phyloP scores from a whole-genome alignment of 2,113 vertebrate species.

The Ochotona princeps region DNA sequence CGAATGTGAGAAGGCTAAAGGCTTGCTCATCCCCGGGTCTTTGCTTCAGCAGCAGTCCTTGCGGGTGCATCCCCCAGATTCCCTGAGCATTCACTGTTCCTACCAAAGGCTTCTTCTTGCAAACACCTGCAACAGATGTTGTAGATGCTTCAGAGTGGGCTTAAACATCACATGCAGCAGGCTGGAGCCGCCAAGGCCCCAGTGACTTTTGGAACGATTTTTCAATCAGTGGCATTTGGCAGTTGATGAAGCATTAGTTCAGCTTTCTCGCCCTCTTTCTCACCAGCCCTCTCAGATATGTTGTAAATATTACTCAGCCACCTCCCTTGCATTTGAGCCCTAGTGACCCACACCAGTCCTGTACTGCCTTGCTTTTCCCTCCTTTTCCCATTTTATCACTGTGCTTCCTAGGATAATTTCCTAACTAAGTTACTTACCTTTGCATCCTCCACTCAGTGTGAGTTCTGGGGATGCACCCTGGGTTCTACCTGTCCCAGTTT shows the following conservation, averaged over 20 bases:
- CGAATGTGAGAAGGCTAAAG: background rate
- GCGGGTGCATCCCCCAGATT: background rate
- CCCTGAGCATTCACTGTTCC: background rate
- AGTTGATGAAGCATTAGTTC: background rate
- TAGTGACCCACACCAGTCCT: background rate
- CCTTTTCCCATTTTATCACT: background rate
- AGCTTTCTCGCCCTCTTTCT: background rate
- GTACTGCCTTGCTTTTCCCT: background rate
- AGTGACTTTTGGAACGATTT: accelerated
- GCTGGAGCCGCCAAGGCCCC: background rate
- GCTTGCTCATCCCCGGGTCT: background rate
- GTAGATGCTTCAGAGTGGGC: background rate
- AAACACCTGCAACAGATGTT: background rate
- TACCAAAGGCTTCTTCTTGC: background rate
- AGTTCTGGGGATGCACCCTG: background rate
- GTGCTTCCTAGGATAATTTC: background rate
- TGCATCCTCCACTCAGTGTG: background rate
- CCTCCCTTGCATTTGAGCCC: accelerated
- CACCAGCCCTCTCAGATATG: background rate
- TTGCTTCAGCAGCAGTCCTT: background rate
- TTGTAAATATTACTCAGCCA: background rate
- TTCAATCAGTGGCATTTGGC: background rate
- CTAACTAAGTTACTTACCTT: background rate
- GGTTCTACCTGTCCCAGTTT: background rate
- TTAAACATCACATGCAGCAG: too few relatives aligned